Percentiles rank a stretch among this genome's conserved stretches.
Evolutionary conservation across 2,797 vertebrate genomes (phyloP).

Genomic region (Crocidura indochinensis): DNA sequence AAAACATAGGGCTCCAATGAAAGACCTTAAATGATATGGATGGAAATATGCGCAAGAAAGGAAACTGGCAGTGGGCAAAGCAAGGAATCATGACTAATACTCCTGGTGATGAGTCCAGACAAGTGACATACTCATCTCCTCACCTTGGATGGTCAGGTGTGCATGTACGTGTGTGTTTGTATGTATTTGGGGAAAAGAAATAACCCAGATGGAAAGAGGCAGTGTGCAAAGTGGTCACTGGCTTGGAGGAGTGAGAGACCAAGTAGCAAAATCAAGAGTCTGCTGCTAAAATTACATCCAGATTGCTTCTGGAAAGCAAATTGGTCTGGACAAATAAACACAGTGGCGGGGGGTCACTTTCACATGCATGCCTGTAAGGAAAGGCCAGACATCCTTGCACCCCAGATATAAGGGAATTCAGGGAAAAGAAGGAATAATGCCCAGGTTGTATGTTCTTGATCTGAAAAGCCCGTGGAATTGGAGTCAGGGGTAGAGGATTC

Average conservation of each 20-base stretch:
- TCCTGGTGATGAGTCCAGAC: not conserved
- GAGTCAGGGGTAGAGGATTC: not conserved
- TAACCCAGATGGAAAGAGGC: constrained; percentile 66
- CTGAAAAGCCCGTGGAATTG: not conserved
- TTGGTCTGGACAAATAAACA: constrained; percentile 57
- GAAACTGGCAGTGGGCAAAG: constrained; percentile 20
- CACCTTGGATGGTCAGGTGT: not conserved
- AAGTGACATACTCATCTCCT: not conserved
- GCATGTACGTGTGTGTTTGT: too few relatives aligned
- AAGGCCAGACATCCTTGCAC: not conserved
- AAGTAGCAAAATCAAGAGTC: constrained; percentile 60
- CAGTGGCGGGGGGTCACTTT: constrained; percentile 42
- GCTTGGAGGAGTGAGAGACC: constrained; percentile 59
- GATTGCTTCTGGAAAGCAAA: constrained; percentile 72
- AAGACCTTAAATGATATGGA: constrained; percentile 42
- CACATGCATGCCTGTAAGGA: constrained; percentile 19
- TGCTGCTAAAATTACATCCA: constrained; percentile 78
- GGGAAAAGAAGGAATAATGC: not conserved
- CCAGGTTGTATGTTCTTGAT: not conserved
- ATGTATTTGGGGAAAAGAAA: constrained; percentile 10
- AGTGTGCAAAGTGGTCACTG: constrained; percentile 54
- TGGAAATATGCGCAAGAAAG: not conserved
- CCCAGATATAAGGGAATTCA: constrained; percentile 37
- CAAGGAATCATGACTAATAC: not conserved
- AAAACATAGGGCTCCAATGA: constrained; percentile 49